Evolutionary conservation across 2,797 vertebrate species (phyloP), one percentile per base, ranked within the genome.

Genomic region (Lophotriccus pileatus): DNA sequence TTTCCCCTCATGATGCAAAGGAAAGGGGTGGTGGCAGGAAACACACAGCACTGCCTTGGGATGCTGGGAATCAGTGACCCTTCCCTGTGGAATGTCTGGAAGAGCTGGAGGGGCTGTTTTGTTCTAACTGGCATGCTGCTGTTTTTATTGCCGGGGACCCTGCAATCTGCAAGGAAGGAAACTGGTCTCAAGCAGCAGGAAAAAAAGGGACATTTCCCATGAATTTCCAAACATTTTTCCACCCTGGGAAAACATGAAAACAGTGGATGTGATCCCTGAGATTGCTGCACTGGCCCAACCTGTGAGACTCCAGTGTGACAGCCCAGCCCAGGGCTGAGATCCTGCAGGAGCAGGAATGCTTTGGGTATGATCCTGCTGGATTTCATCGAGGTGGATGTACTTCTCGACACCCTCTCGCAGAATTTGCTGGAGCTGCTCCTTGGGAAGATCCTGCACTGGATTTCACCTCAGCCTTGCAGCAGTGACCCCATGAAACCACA

Each of bases 221-320:
- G 59, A 50, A 75, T 69, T 73, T n/a, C 60, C 59, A 23, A 3
- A 58, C 25, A 2, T 44, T 89, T 85, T 82, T 43, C 39, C 59
- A 85, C 10, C 10, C 55, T 79, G 59, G 62, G 67, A 69, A 55
- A 34, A 62, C 66, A 37, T 0, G 6, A 64, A 7, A 64, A 14
- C 0, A 13, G 43, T 10, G 41, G 15, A 20, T 14, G 30, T 11
- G 67, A 39, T 37, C 30, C 43, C 20, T 47, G 58, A 14, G n/a
- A 12, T 7, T 43, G 58, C 58, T 78, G 47, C 47, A 28, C 2
- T 27, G 0, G 12, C 47, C 46, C 13, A 30, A 36, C 4, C 32
- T n/a, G 2, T 0, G 22, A 44, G 56, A 68, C 0, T 41, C 32
- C 87, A 24, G 18, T 0, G 1, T 3, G n/a, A 43, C 19, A 55